Percentiles rank a stretch among this genome's conserved stretches.
phyloP scores from a whole-genome alignment of 2,888 invertebrate genomes.

The Perithous albicinctus region DNA sequence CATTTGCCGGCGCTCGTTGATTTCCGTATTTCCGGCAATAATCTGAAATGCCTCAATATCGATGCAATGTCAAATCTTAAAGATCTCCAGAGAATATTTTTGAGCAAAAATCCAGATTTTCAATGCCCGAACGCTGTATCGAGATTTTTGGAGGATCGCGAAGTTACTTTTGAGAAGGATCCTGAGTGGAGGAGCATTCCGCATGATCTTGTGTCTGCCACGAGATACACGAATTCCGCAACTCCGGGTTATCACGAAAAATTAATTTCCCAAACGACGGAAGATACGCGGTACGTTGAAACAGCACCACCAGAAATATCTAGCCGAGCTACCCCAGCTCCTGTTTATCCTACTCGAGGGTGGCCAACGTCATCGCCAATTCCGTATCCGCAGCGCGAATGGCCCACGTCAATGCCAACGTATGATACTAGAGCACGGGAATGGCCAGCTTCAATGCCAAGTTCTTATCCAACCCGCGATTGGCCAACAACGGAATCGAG shows the following conservation, averaged over 20 bases:
- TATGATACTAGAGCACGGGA: too few relatives aligned
- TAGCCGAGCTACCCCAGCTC: slow-evolving; percentile 8
- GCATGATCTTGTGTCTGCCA: slow-evolving; percentile 66
- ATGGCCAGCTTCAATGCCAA: slow-evolving; percentile 11
- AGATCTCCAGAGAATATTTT: slow-evolving; percentile 75
- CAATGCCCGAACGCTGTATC: slow-evolving; percentile 78
- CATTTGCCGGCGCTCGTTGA: slow-evolving; percentile 78
- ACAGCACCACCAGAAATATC: slow-evolving; percentile 39
- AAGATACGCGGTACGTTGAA: slow-evolving; percentile 59
- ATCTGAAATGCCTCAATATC: slow-evolving; percentile 78
- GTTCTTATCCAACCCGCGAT: slow-evolving; percentile 41
- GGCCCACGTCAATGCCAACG: slow-evolving; percentile 42
- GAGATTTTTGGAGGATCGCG: slow-evolving; percentile 72
- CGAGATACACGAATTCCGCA: slow-evolving; percentile 27
- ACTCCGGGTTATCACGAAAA: slow-evolving; percentile 54
- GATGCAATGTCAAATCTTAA: slow-evolving; percentile 73
- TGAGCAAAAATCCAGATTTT: slow-evolving; percentile 79
- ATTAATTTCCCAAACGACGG: slow-evolving; percentile 53
- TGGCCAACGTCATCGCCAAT: slow-evolving; percentile 50
- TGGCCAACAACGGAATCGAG: slow-evolving; percentile 29
- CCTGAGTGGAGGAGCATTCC: slow-evolving; percentile 74
- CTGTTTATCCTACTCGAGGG: slow-evolving; percentile 20
- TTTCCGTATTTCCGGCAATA: slow-evolving; percentile 80
- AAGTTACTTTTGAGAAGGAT: slow-evolving; percentile 76
- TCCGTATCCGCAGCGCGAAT: slow-evolving; percentile 44